phyloP scores from a whole-genome alignment of 2,113 vertebrate species.

The Melozone crissalis region DNA sequence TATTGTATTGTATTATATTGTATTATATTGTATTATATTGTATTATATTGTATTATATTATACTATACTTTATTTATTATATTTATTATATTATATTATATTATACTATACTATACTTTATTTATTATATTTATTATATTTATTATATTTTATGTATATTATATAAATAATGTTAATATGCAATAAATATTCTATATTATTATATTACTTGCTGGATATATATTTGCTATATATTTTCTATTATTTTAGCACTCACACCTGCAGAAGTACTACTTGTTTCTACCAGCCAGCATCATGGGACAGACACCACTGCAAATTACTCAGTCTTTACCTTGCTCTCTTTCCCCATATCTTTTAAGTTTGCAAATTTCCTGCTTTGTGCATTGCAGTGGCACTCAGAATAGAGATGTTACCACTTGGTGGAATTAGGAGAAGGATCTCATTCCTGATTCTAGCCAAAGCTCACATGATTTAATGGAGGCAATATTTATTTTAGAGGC shows the following conservation, averaged over 20 bases:
- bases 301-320: neutral
- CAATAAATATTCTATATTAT: too few relatives aligned
- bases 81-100: too few relatives aligned
- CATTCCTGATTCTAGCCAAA: neutral
- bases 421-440: neutral
- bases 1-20: too few relatives aligned
- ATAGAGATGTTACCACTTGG: neutral
- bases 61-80: too few relatives aligned
- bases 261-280: neutral
- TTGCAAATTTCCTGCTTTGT: neutral
- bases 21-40: too few relatives aligned
- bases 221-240: too few relatives aligned
- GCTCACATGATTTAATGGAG: neutral
- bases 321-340: neutral
- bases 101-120: too few relatives aligned
- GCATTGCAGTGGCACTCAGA: neutral
- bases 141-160: too few relatives aligned
- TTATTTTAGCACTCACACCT: neutral
- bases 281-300: rapidly evolving
- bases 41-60: too few relatives aligned
- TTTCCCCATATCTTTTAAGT: neutral
- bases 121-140: too few relatives aligned
- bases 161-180: too few relatives aligned
- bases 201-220: too few relatives aligned
- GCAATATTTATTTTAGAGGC: neutral